These are phyloP conservation scores for Hydrochoerus hydrochaeris DNA, from an alignment of 2,113 vertebrate genomes.

Conservation along the genomic window DNA sequence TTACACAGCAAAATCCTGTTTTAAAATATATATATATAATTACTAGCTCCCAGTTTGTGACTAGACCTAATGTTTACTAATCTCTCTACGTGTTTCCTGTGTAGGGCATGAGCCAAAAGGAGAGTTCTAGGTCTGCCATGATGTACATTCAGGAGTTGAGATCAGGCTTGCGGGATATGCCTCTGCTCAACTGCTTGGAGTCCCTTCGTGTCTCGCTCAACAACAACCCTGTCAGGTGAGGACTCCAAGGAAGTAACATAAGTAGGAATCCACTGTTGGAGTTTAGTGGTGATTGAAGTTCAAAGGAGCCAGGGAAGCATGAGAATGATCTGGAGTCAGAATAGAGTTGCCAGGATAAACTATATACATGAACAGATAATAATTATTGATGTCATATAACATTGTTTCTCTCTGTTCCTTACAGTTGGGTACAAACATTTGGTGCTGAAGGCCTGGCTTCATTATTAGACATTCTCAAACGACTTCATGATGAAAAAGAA, in stretches of 20 bases:
- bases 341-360: not conserved
- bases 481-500: constrained; percentile 91
- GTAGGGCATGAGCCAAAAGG: constrained; percentile 93
- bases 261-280: not conserved
- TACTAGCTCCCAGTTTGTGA: not conserved
- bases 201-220: constrained; percentile 94
- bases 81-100: not conserved
- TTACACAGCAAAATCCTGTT: not conserved
- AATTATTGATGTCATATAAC: not conserved
- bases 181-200: constrained; percentile 91
- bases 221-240: constrained; percentile 96
- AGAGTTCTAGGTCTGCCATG: constrained; percentile 92
- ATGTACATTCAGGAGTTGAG: constrained; percentile 94
- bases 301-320: not conserved
- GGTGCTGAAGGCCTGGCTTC: constrained; percentile 91
- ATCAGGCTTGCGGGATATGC: constrained; percentile 88
- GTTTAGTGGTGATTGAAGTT: not conserved
- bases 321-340: constrained; percentile 1
- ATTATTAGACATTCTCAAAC: constrained; percentile 89
- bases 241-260: not conserved
- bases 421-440: constrained; percentile 96
- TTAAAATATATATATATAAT: too few relatives aligned
- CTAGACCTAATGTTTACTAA: not conserved
- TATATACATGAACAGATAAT: not conserved
- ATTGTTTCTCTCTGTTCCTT: constrained; percentile 58